Evolutionary conservation across 2,888 invertebrate genomes (phyloP).

Genomic region (Caenorhabditis macrosperma): DNA sequence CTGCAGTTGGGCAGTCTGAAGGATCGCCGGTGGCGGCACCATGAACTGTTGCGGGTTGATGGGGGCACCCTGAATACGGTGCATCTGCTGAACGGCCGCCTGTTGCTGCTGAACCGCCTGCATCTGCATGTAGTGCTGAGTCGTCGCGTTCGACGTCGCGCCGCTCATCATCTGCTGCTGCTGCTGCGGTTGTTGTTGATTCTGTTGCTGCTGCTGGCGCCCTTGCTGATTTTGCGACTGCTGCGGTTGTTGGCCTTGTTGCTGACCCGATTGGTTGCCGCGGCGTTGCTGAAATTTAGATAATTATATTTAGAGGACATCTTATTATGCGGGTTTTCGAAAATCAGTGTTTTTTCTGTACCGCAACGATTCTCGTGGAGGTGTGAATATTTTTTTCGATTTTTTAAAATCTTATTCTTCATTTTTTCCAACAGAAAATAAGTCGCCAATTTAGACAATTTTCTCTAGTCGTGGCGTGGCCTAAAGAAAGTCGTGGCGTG

Average conservation of each 20-base stretch:
- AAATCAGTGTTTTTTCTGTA: not conserved
- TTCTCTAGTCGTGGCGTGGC: too few species aligned
- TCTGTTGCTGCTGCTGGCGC: slow-evolving; percentile 7
- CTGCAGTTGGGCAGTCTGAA: slow-evolving; percentile 20
- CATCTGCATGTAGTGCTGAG: slow-evolving; percentile 23
- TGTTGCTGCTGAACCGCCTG: slow-evolving; percentile 5
- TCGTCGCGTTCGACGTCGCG: not conserved
- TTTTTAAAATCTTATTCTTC: too few species aligned
- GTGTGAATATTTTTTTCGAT: too few species aligned
- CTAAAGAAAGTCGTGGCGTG: too few species aligned
- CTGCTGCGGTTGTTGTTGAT: slow-evolving; percentile 12
- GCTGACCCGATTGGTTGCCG: slow-evolving; percentile 23
- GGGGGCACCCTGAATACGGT: slow-evolving; percentile 29
- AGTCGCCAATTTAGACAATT: too few species aligned
- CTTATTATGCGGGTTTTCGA: too few species aligned
- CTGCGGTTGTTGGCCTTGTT: slow-evolving; percentile 7
- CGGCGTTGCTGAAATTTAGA: slow-evolving; percentile 32
- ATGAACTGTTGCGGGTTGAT: slow-evolving; percentile 48
- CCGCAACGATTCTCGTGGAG: too few species aligned
- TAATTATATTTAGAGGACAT: too few species aligned
- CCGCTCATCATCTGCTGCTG: slow-evolving; percentile 7
- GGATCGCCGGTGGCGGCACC: slow-evolving; percentile 42
- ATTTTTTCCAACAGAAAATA: too few species aligned
- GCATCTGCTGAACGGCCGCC: slow-evolving; percentile 18
- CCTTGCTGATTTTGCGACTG: slow-evolving; percentile 7